A percentile compares a stretch with the other conserved stretches of the same genome.
Conservation (phyloP, 2,797 vertebrate genomes). For the Sebastes diaconus region DNA sequence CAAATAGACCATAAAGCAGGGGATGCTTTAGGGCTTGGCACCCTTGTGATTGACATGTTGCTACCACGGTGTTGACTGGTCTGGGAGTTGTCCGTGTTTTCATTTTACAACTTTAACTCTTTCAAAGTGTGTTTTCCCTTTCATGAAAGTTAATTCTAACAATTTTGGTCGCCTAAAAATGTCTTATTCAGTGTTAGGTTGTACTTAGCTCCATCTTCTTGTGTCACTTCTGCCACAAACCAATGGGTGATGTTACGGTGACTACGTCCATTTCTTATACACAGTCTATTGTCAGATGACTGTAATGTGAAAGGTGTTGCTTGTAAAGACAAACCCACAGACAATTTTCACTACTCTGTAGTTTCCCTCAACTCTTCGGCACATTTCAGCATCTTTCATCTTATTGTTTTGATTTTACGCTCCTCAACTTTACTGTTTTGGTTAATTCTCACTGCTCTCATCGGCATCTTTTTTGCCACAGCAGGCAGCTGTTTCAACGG, state of each 20-base stretch:
- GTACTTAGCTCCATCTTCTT: too few relatives aligned
- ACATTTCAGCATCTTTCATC: not conserved
- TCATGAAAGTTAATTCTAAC: too few relatives aligned
- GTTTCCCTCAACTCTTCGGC: not conserved
- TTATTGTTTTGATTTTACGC: not conserved
- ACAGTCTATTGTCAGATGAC: not conserved
- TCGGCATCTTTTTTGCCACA: not conserved
- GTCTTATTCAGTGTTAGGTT: too few relatives aligned
- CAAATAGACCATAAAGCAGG: too few relatives aligned
- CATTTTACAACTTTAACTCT: too few relatives aligned
- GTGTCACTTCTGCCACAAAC: too few relatives aligned
- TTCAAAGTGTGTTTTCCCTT: too few relatives aligned
- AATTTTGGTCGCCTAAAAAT: too few relatives aligned
- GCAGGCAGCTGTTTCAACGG: not conserved
- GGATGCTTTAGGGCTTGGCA: too few relatives aligned
- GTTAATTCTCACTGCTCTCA: not conserved
- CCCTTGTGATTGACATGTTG: too few relatives aligned
- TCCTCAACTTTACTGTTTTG: not conserved
- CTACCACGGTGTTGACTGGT: too few relatives aligned
- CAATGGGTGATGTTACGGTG: not conserved
- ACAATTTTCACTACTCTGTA: not conserved
- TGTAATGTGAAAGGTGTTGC: not conserved
- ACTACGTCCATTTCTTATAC: not conserved
- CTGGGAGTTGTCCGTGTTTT: too few relatives aligned
- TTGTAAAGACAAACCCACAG: not conserved